Conservation (phyloP, 2,888 invertebrate genomes). For the Prostheceraeus crozeri region DNA sequence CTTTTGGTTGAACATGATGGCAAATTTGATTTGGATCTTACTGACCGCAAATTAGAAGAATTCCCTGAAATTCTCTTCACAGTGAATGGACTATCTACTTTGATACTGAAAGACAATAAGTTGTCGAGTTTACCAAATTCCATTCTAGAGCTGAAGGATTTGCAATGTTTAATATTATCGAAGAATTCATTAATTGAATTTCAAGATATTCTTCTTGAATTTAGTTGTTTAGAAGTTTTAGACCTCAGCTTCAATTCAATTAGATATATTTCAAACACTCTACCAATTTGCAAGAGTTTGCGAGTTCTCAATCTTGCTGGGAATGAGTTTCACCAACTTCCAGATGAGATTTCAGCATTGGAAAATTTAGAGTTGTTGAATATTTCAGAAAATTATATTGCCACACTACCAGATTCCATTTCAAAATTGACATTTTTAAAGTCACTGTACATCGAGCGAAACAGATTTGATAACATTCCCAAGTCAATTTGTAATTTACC, state of each 20-base stretch:
- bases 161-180: neutral
- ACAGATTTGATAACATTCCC: neutral
- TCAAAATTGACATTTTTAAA: neutral
- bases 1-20: too few species aligned
- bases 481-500: neutral
- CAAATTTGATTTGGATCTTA: too few species aligned
- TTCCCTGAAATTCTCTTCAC: too few species aligned
- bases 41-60: too few species aligned
- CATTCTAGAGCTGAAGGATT: neutral
- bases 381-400: slow-evolving; percentile 14
- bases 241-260: neutral
- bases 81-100: too few species aligned
- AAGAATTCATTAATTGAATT: slow-evolving; percentile 12
- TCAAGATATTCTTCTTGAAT: neutral
- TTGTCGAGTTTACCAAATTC: neutral
- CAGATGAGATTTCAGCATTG: neutral
- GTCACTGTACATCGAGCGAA: neutral
- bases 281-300: neutral
- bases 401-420: neutral
- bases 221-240: neutral
- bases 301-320: slow-evolving; percentile 7
- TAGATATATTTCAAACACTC: neutral
- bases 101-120: neutral
- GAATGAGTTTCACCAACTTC: neutral
- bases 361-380: neutral